Conservation (phyloP, 2,113 vertebrate genomes). For the Ictidomys tridecemlineatus region DNA sequence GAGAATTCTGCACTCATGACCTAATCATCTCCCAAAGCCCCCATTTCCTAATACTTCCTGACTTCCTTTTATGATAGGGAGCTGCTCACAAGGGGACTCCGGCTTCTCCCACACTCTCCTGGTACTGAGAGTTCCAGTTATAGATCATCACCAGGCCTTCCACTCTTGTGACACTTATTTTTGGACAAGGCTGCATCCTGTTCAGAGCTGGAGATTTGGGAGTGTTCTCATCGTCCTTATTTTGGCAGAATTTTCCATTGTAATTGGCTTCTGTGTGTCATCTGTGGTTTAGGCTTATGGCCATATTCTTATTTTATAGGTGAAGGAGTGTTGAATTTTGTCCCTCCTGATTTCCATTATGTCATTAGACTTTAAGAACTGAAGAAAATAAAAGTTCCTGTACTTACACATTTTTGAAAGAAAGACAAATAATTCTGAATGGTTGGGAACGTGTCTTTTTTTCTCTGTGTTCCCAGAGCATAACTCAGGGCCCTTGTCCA, state of each 20-base stretch:
- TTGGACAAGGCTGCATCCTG: not conserved
- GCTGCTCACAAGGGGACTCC: rapidly evolving
- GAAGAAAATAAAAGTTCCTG: not conserved
- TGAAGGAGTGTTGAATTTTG: not conserved
- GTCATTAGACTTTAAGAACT: not conserved
- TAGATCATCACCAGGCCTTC: not conserved
- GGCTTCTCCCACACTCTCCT: not conserved
- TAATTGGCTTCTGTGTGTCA: slow-evolving; percentile 17
- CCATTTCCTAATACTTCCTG: too few relatives aligned
- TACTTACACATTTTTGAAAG: not conserved
- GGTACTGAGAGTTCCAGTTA: not conserved
- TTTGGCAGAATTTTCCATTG: not conserved
- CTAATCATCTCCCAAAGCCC: not conserved
- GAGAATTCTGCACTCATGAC: not conserved
- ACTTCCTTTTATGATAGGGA: not conserved
- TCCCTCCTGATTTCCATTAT: slow-evolving; percentile 48
- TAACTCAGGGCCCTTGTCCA: not conserved
- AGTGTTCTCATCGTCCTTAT: not conserved
- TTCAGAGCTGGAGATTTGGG: not conserved
- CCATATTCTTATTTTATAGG: slow-evolving; percentile 32
- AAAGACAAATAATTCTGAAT: not conserved
- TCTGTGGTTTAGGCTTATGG: slow-evolving; percentile 19
- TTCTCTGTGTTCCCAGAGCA: not conserved
- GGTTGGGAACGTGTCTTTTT: not conserved
- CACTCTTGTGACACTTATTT: not conserved